Evolutionary conservation across 2,797 vertebrate species (phyloP).

Genomic region (Calcarius lapponicus): DNA sequence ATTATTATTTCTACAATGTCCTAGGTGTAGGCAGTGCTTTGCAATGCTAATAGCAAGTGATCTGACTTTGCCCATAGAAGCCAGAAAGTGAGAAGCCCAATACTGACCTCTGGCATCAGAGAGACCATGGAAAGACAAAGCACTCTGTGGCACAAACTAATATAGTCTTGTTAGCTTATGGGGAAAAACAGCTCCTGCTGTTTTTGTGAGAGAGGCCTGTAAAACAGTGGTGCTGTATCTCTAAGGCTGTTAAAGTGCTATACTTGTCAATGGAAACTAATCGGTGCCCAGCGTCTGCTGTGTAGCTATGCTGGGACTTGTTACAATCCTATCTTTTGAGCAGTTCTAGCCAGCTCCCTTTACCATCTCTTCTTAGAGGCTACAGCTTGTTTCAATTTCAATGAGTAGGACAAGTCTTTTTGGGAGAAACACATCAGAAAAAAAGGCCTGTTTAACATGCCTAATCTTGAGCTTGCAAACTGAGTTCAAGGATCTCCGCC

Average conservation of each 20-base stretch:
- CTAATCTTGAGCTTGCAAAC: background rate
- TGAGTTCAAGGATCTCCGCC: background rate
- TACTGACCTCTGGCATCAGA: background rate
- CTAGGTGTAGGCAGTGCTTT: background rate
- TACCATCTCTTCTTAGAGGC: background rate
- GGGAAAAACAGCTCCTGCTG: background rate
- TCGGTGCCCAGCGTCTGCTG: background rate
- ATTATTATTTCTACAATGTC: background rate
- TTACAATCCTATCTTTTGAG: background rate
- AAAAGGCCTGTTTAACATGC: background rate
- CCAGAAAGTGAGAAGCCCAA: background rate
- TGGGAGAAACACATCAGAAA: background rate
- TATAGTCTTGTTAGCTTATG: background rate
- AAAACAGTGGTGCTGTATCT: background rate
- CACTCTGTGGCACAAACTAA: background rate
- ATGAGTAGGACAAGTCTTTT: background rate
- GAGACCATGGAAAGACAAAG: background rate
- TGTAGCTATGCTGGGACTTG: background rate
- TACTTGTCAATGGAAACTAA: background rate
- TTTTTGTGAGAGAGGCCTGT: background rate
- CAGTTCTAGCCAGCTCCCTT: background rate
- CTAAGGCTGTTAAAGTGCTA: background rate
- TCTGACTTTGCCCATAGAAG: background rate
- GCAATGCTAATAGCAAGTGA: background rate
- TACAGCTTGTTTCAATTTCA: background rate